Evolutionary conservation across 2,888 invertebrate species (phyloP), one percentile per base, ranked within the genome.

Genomic region (Microplitis manilae): DNA sequence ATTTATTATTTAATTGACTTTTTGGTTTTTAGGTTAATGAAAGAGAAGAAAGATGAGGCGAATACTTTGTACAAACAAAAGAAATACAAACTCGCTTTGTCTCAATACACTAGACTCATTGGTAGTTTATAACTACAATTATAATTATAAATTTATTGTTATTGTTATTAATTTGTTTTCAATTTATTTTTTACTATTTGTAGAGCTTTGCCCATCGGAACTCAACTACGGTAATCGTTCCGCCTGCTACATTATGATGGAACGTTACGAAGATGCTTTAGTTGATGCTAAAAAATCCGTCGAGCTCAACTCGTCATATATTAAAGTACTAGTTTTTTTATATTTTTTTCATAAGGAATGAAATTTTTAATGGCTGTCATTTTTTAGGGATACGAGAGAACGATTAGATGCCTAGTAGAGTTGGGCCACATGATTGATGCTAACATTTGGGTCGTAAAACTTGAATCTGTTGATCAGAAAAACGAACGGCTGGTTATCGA

Each of bases 21-120:
- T 8, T 50, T 20, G 20, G 20, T 5, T 13, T 50, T 50, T 50
- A 50, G 50, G 2, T 4, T 50, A 5, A 50, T 50, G 13, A 50
- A 50, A 5, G 50, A 50, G 38, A 71, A 71, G 30, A 40, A 40
- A 17, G 59, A 41, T 20, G 15, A 61, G 61, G 71, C 71, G 13
- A 61, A 71, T 38, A 39, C 39, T n/a, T 61, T 61, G 5, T 71
- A 71, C 60, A 7, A 71, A n/a, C 17, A n/a, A 6, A 61, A 61
- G 30, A 71, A 71, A 1, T 71, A 71, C 15, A 61, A 61, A 38
- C 8, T 39, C 15, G 71, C 71, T 13, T 15, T 71, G 15, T 71
- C 71, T n/a, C 61, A 71, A 39, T 71, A 71, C 39, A 61, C 71
- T 13, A 17, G 61, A n/a, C 61, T 71, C 2, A 71, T 71, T 61